Conservation (phyloP, 2,113 vertebrate genomes). For the Sceloporus undulatus region DNA sequence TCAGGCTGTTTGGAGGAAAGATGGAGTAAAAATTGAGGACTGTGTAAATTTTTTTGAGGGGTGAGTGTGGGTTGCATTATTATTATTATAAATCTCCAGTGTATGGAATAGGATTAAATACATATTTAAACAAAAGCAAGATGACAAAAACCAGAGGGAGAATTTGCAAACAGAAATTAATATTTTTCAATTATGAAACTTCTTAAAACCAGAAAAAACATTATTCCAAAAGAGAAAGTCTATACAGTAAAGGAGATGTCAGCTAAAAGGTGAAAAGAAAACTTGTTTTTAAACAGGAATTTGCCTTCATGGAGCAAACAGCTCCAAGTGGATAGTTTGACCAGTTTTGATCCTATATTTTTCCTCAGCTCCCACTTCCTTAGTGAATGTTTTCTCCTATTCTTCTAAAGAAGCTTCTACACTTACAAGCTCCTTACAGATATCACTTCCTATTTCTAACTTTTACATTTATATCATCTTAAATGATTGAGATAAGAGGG, state of each 20-base stretch:
- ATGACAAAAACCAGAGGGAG: too few species aligned
- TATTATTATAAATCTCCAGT: too few species aligned
- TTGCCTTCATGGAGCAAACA: neutral
- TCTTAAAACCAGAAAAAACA: neutral
- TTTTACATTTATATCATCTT: neutral
- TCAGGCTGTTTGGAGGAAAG: too few species aligned
- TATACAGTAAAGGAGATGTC: neutral
- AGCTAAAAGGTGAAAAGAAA: neutral
- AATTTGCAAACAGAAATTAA: too few species aligned
- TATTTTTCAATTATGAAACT: too few species aligned
- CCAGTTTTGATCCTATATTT: neutral
- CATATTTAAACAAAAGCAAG: too few species aligned
- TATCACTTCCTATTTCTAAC: neutral
- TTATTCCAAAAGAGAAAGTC: neutral
- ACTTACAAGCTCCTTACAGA: neutral
- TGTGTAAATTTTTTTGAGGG: too few species aligned
- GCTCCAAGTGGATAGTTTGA: neutral
- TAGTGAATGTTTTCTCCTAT: neutral
- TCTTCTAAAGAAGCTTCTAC: too few species aligned
- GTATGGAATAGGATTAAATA: too few species aligned
- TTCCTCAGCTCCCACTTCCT: neutral
- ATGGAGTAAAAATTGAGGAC: too few species aligned
- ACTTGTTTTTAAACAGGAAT: neutral
- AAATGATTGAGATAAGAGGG: too few species aligned
- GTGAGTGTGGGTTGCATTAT: too few species aligned